Evolutionary conservation across 1,140 invertebrate genomes (phyloP), one percentile per base, ranked within the genome.

Genomic region (Drosophila lacteicornis): DNA sequence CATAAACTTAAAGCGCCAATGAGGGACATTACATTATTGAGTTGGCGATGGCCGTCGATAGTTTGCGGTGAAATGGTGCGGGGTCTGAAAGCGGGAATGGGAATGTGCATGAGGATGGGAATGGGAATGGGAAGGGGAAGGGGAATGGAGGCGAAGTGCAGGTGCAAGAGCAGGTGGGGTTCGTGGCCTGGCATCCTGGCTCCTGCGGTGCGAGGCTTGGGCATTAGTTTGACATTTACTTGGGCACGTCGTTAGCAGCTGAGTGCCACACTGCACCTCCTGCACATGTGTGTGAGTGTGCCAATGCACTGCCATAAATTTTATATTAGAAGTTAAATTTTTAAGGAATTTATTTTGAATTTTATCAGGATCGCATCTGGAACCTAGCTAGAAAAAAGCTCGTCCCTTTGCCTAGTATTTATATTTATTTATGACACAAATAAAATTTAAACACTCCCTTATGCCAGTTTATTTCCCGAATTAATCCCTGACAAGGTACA

Each of bases 201-300:
- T 76, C 70, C 76, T 86, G 83, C 73, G 83, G 84, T 83, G 84
- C 79, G 71, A 57, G 53, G 79, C 71, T 79, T 46, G 59, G 80
- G 84, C 84, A 88, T 88, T 88, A 88, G 84, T 88, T 88, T 88
- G 84, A 88, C 84, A 88, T 88, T 88, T 88, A 88, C 84, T 88
- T 88, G 81, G 80, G 84, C 84, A 88, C 78, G 85, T 88, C 84
- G 84, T 88, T 88, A 84, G 74, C 61, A 84, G 74, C 49, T 70
- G 77, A 78, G 83, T 77, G 71, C 70, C 75, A 75, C 70, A 73
- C 19, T 73, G 68, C 70, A 74, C 45, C 68, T 30, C 45, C 68
- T 22, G 50, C 38, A 33, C 50, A 19, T 27, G 27, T 33, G 43
- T 43, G 49, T 76, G 45, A 33, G 17, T 15, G 22, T 58, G 38